These are phyloP conservation scores for Helicolenus hilgendorfi DNA, from an alignment of 2,797 vertebrate species.

Conservation along the genomic window DNA sequence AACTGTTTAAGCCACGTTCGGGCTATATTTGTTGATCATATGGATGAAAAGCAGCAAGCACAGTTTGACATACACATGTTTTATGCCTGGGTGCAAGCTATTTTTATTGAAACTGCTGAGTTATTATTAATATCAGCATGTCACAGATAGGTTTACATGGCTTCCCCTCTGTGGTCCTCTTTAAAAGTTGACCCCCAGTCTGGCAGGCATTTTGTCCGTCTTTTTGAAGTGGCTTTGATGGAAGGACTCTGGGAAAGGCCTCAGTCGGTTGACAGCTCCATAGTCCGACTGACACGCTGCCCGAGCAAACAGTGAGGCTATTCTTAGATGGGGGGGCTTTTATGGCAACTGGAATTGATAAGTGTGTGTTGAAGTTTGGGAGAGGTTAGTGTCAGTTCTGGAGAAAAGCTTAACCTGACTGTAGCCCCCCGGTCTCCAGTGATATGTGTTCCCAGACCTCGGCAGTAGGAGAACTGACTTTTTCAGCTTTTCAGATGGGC, in stretches of 20 bases:
- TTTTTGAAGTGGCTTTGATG: constrained; percentile 60
- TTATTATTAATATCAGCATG: constrained; percentile 33
- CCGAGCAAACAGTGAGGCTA: constrained; percentile 21
- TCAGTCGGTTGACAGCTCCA: constrained; percentile 34
- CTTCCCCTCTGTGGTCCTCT: constrained; percentile 38
- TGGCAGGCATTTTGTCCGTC: constrained; percentile 44
- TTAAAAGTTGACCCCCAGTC: constrained; percentile 43
- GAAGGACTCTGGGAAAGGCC: constrained; percentile 53
- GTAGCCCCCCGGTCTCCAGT: constrained; percentile 17
- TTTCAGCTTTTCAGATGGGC: constrained; percentile 28
- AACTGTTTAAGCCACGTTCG: neutral
- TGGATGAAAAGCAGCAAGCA: neutral
- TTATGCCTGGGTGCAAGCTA: neutral
- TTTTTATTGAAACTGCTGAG: constrained; percentile 20
- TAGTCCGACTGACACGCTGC: constrained; percentile 18
- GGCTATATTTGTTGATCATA: neutral
- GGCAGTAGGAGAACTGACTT: neutral
- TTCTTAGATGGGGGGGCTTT: constrained; percentile 18
- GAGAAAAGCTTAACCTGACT: constrained; percentile 57
- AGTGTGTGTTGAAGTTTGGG: constrained; percentile 44
- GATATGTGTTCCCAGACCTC: constrained; percentile 30
- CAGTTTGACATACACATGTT: neutral
- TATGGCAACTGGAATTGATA: constrained; percentile 45
- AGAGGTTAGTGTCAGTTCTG: constrained; percentile 23
- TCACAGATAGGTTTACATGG: constrained; percentile 45